Evolutionary conservation across 2,888 invertebrate species (phyloP), one percentile per base, ranked within the genome.

Genomic region (Zygogramma bicolorata): DNA sequence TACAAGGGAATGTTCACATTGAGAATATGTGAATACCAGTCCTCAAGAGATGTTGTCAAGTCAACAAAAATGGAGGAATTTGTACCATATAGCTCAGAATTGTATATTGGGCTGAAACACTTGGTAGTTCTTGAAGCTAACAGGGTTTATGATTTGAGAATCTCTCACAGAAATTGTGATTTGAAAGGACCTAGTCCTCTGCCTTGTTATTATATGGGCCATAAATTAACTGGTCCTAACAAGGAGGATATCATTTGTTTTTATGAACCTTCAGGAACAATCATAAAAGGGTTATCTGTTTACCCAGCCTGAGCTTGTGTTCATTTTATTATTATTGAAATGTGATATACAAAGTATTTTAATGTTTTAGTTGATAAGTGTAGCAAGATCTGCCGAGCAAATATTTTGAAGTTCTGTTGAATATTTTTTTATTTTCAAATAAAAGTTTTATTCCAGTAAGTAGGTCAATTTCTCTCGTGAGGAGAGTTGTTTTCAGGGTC

Each of bases 201-300:
- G 58, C 75, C 82, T 20, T 81, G 81, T 59, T 79, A 81, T 74
- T 84, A 84, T 71, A 82, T 83, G 82, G 78, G 79, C 59, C 77
- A 81, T 74, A 76, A 79, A 49, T 73, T 84, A 60, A 70, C 75
- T 25, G 80, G 78, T 65, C 69, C 73, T 18, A 71, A 73, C 25
- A 77, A 75, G 27, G 75, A 79, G 22, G 72, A 75, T 18, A 62
- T 73, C n/a, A 80, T 84, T 72, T 81, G 79, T 65, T 82, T 81
- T 71, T 80, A 82, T 71, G 86, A 85, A 73, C 75, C 80, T 22
- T 75, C 76, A 67, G 85, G 85, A 60, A 80, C 82, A 63, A 78
- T 85, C 68, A 77, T 86, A 31, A 81, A 79, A 73, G 85, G 85
- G 22, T 65, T 85, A 15, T 80, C 82, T n/a, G 85, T 81, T 81